These are phyloP conservation scores for Cataglyphis livida DNA, from an alignment of 2,888 invertebrate genomes.

Conservation along the genomic window DNA sequence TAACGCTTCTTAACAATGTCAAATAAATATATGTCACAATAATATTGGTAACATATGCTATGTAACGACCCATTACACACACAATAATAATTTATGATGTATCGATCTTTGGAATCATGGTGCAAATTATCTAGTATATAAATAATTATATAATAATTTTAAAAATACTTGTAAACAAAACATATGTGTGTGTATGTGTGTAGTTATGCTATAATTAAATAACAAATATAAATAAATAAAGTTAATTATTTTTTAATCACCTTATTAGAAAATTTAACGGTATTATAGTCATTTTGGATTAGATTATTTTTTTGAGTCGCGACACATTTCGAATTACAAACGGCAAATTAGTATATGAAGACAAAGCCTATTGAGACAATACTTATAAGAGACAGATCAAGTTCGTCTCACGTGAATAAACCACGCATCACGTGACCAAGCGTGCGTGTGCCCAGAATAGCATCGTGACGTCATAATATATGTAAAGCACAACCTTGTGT, in stretches of 20 bases:
- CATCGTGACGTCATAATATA: slow-evolving; percentile 1
- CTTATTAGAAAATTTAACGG: neutral
- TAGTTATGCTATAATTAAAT: neutral
- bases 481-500: slow-evolving; percentile 17
- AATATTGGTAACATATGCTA: neutral
- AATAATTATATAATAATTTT: neutral
- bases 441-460: slow-evolving; percentile 12
- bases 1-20: slow-evolving; percentile 53
- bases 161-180: neutral
- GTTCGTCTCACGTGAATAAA: slow-evolving; percentile 14
- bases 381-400: slow-evolving; percentile 8
- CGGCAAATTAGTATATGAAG: slow-evolving; percentile 4
- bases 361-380: slow-evolving; percentile 25
- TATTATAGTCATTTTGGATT: neutral
- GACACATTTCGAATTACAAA: neutral
- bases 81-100: neutral
- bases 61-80: neutral
- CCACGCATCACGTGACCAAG: slow-evolving; percentile 11
- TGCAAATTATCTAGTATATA: neutral
- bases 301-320: neutral
- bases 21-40: slow-evolving; percentile 53
- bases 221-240: neutral
- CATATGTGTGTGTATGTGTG: neutral
- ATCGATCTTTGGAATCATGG: neutral
- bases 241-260: slow-evolving; percentile 2